Percentiles rank a stretch among this genome's conserved stretches.
These are phyloP conservation scores for Serinus canaria DNA, from an alignment of 2,113 vertebrate species.

Conservation along the genomic window DNA sequence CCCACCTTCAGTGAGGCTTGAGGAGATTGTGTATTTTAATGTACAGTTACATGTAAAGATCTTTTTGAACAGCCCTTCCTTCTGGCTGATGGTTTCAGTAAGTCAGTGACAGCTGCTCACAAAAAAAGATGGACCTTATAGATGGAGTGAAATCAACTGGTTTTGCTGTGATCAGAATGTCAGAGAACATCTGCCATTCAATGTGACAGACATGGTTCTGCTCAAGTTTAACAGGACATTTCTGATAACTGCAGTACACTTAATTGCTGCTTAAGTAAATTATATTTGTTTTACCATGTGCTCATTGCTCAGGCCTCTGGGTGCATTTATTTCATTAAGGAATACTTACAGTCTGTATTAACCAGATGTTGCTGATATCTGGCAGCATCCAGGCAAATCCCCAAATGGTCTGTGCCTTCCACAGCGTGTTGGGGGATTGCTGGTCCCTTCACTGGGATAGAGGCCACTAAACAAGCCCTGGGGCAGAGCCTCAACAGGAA, in stretches of 20 bases:
- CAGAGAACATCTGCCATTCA: background rate
- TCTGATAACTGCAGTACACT: background rate
- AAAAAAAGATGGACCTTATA: background rate
- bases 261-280: conserved; percentile 47
- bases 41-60: background rate
- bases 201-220: background rate
- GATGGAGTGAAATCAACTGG: background rate
- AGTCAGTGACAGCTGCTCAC: background rate
- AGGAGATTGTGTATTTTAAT: background rate
- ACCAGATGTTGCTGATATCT: conserved; percentile 49
- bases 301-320: conserved; percentile 43
- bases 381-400: background rate
- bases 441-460: background rate
- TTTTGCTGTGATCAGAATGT: background rate
- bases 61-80: background rate
- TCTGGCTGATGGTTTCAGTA: background rate
- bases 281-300: conserved; percentile 48
- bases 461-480: background rate
- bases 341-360: conserved; percentile 3
- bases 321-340: conserved; percentile 50
- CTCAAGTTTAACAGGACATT: conserved; percentile 29
- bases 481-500: background rate
- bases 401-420: background rate
- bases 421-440: background rate
- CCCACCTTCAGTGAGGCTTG: background rate